These are phyloP conservation scores for Fratercula arctica DNA, from an alignment of 2,797 vertebrate species.

Conservation along the genomic window DNA sequence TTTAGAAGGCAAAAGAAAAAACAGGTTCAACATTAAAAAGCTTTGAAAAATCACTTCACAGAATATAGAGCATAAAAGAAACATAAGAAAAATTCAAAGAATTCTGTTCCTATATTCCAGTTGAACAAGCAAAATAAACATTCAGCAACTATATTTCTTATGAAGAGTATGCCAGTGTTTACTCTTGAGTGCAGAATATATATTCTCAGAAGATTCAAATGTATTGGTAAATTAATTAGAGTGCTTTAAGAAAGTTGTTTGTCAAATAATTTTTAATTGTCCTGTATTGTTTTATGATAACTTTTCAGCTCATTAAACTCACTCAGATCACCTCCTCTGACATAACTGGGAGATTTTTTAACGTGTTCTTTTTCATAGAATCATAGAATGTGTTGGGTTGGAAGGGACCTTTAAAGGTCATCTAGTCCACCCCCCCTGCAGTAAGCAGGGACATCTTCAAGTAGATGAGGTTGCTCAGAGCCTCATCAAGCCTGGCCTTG, in stretches of 20 bases:
- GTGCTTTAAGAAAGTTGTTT: neutral
- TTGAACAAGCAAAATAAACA: neutral
- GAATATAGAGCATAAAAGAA: neutral
- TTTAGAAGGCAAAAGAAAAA: neutral
- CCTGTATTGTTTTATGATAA: neutral
- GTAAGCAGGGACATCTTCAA: no score
- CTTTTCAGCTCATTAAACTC: neutral
- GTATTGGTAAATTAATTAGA: neutral
- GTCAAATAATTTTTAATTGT: neutral
- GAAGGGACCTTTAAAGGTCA: no score
- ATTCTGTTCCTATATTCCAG: neutral
- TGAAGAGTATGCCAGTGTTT: neutral
- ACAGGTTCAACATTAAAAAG: neutral
- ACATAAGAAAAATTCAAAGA: neutral
- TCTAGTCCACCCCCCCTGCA: no score
- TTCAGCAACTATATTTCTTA: neutral
- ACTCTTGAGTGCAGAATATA: neutral
- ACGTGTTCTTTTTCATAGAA: neutral
- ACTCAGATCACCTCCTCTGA: neutral
- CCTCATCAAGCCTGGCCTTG: no score
- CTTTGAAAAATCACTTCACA: neutral
- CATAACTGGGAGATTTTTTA: neutral
- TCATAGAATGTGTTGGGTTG: no score
- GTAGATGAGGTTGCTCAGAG: no score
- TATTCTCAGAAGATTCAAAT: neutral